Evolutionary conservation across 2,113 vertebrate species (phyloP).

Genomic region (Oreochromis spilurus): DNA sequence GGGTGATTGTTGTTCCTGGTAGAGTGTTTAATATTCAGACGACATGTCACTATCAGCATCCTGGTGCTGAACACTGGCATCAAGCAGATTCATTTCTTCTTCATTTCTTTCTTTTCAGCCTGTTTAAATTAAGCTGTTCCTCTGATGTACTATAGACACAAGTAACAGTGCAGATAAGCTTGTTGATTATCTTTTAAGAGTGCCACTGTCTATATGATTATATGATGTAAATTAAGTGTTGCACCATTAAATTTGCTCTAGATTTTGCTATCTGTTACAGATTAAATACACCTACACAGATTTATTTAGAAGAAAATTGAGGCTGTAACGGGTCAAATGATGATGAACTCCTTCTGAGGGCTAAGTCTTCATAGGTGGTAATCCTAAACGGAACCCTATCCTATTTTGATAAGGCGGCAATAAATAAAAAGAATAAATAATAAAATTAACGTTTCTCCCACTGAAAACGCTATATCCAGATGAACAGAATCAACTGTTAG

Average conservation of each 20-base stretch:
- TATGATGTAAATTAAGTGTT: accelerated
- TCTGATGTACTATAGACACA: too few species aligned
- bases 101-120: neutral
- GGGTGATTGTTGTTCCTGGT: neutral
- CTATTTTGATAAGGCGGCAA: neutral
- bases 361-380: neutral
- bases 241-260: neutral
- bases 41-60: neutral
- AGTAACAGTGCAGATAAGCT: neutral
- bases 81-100: neutral
- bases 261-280: neutral
- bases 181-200: neutral
- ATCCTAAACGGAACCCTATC: neutral
- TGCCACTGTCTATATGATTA: neutral
- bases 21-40: neutral
- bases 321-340: neutral
- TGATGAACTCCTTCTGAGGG: accelerated
- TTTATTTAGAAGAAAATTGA: neutral
- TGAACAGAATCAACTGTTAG: accelerated
- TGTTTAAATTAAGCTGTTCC: too few species aligned
- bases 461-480: neutral
- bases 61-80: neutral
- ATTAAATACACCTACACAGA: neutral
- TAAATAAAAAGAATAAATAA: neutral
- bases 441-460: neutral